phyloP scores from a whole-genome alignment of 1,140 invertebrate species.

The Bombus superbus region DNA sequence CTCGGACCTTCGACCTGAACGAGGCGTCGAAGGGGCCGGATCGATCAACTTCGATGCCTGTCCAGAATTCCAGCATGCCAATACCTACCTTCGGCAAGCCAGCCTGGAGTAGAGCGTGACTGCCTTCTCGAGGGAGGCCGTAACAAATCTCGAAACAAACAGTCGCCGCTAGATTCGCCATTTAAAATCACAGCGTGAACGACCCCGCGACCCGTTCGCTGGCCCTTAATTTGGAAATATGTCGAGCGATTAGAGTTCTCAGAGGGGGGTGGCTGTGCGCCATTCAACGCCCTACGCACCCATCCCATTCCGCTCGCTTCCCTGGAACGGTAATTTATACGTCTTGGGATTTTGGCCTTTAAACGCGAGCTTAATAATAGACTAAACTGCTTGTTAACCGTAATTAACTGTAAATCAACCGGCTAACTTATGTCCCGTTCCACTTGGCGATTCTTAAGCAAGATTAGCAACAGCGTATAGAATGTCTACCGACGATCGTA shows the following conservation, averaged over 20 bases:
- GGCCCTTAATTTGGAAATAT: slow-evolving; percentile 75
- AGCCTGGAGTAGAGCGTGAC: not conserved
- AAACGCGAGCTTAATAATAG: slow-evolving; percentile 76
- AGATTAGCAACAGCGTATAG: slow-evolving; percentile 67
- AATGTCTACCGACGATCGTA: slow-evolving; percentile 67
- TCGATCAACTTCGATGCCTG: slow-evolving; percentile 51
- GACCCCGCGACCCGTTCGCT: slow-evolving; percentile 55
- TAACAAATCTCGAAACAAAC: slow-evolving; percentile 75
- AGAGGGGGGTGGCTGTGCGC: slow-evolving; percentile 63
- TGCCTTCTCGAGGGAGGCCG: slow-evolving; percentile 52
- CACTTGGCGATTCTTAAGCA: slow-evolving; percentile 18
- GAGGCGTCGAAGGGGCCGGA: slow-evolving; percentile 56
- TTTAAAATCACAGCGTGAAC: slow-evolving; percentile 77
- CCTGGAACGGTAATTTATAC: slow-evolving; percentile 69
- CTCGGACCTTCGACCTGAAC: slow-evolving; percentile 53
- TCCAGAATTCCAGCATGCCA: slow-evolving; percentile 10
- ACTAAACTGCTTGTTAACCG: slow-evolving; percentile 79
- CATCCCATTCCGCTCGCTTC: not conserved
- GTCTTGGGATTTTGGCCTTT: slow-evolving; percentile 65
- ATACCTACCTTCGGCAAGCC: not conserved
- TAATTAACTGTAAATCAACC: slow-evolving; percentile 79
- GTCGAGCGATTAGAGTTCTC: slow-evolving; percentile 72
- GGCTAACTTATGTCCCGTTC: slow-evolving; percentile 20
- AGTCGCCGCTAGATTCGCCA: slow-evolving; percentile 63
- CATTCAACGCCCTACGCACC: slow-evolving; percentile 22